Conservation (phyloP, 2,888 invertebrate genomes). For the Harmothoe impar region DNA sequence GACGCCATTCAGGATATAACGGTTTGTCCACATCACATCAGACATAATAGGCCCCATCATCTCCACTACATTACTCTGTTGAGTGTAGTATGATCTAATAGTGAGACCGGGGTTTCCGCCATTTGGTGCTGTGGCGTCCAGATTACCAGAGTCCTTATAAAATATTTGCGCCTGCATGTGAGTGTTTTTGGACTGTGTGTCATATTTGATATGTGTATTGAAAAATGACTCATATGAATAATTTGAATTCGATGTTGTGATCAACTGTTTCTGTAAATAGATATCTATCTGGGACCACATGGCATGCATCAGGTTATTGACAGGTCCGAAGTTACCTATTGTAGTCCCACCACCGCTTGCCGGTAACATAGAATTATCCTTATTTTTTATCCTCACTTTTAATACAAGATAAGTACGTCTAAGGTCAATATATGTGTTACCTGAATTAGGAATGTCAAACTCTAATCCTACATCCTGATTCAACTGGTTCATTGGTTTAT, state of each 20-base stretch:
- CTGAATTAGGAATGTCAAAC: neutral
- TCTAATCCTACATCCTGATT: neutral
- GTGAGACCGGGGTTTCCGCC: neutral
- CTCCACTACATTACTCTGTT: neutral
- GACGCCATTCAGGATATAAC: neutral
- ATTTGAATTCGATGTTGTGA: neutral
- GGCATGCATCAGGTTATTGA: neutral
- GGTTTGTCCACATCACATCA: neutral
- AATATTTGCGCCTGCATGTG: neutral
- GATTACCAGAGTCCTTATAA: neutral
- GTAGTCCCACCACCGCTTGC: too few species aligned
- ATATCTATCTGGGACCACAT: neutral
- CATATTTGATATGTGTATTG: neutral
- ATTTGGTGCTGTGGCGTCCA: neutral
- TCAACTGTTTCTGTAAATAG: neutral
- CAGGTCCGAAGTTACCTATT: too few species aligned
- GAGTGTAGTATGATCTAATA: neutral
- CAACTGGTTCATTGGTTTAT: neutral
- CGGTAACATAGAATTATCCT: neutral
- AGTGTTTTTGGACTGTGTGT: neutral
- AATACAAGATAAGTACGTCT: neutral
- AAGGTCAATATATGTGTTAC: neutral
- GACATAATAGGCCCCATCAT: neutral
- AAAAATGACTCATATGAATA: neutral
- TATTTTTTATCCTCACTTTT: neutral